phyloP scores from a whole-genome alignment of 2,797 vertebrate species.

The Lithobates pipiens region DNA sequence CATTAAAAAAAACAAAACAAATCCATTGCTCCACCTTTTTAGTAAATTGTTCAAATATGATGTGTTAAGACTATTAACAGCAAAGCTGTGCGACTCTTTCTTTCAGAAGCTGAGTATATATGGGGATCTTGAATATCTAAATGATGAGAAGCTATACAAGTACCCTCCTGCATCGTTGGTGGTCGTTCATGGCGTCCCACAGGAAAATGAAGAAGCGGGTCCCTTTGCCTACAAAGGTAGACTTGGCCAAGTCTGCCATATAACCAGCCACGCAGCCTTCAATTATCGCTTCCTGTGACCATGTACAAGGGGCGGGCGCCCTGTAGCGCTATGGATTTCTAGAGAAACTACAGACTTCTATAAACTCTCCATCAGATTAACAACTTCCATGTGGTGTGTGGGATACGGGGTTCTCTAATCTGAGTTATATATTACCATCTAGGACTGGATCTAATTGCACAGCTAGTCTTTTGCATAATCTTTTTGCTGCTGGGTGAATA shows the following conservation, averaged over 20 bases:
- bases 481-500: neutral
- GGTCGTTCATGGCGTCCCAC: constrained; percentile 83
- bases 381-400: constrained; percentile 1
- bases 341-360: neutral
- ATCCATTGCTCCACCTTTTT: too few relatives aligned
- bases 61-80: too few relatives aligned
- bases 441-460: neutral
- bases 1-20: too few relatives aligned
- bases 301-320: neutral
- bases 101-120: constrained; percentile 97
- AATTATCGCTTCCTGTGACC: neutral
- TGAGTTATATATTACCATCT: neutral
- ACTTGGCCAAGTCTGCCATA: constrained; percentile 82
- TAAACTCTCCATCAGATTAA: neutral
- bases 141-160: constrained; percentile 87
- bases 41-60: too few relatives aligned
- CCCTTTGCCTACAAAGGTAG: constrained; percentile 92
- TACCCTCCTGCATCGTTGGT: constrained; percentile 90
- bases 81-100: neutral
- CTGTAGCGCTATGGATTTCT: constrained; percentile 3
- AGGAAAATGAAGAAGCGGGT: constrained; percentile 86
- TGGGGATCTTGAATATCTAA: constrained; percentile 88
- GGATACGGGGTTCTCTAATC: neutral
- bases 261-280: neutral
- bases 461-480: neutral